These are phyloP conservation scores for Lucinisca nassula DNA, from an alignment of 2,888 invertebrate genomes.

Conservation along the genomic window DNA sequence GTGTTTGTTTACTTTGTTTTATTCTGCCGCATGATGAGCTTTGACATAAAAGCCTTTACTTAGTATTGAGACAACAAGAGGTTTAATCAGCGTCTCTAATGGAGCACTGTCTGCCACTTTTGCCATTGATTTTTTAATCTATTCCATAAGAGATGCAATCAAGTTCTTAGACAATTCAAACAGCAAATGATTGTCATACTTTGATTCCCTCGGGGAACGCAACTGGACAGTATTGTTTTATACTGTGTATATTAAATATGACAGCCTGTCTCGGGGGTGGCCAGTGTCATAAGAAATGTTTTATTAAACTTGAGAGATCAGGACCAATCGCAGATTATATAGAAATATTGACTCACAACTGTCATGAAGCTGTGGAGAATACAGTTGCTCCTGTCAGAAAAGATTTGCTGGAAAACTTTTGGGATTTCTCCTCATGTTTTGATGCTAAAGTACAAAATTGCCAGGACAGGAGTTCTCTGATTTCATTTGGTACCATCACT, in stretches of 20 bases:
- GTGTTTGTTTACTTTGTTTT: too few relatives aligned
- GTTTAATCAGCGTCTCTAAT: neutral
- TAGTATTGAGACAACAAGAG: neutral
- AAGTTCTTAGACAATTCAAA: constrained; percentile 1
- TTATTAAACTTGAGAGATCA: neutral
- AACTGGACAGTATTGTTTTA: constrained; percentile 10
- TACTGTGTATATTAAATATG: constrained; percentile 6
- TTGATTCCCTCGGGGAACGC: neutral
- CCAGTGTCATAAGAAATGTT: neutral
- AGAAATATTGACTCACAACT: neutral
- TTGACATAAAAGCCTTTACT: neutral
- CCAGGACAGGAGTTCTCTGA: too few relatives aligned
- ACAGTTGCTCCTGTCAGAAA: neutral
- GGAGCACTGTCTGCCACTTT: neutral
- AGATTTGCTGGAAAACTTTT: neutral
- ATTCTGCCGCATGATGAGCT: too few relatives aligned
- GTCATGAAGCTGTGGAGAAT: neutral
- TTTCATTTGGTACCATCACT: too few relatives aligned
- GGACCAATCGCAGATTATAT: neutral
- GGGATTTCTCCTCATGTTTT: neutral
- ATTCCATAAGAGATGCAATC: constrained; percentile 8
- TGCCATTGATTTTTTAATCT: neutral
- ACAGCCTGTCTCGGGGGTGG: neutral
- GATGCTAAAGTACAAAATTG: too few relatives aligned
- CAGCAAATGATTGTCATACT: neutral